These are phyloP conservation scores for Darevskia nairensis DNA, from an alignment of 2,797 vertebrate genomes.

Conservation along the genomic window DNA sequence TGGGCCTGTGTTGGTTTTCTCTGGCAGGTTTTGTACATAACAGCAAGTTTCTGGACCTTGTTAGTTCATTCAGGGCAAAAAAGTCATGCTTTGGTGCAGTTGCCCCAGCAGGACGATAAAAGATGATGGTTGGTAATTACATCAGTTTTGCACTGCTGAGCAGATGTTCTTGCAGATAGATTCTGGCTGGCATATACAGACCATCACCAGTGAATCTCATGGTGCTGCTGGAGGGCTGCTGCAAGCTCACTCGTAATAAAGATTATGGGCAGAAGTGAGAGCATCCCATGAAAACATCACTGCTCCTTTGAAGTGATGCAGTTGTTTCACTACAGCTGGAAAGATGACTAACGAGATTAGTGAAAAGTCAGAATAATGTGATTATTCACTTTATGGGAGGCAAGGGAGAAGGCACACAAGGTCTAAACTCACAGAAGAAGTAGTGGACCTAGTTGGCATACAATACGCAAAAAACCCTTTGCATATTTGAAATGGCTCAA, in stretches of 20 bases:
- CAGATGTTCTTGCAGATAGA: constrained; percentile 82
- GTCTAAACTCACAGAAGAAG: background rate
- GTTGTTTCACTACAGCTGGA: background rate
- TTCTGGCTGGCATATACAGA: constrained; percentile 82
- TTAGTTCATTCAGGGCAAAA: constrained; percentile 79
- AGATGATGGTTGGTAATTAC: constrained; percentile 84
- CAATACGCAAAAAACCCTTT: background rate
- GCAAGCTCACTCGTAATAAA: constrained; percentile 62
- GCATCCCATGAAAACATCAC: background rate
- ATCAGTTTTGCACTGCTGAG: constrained; percentile 82
- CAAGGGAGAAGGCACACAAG: background rate
- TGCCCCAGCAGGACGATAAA: constrained; percentile 83
- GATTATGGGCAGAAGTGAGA: constrained; percentile 40
- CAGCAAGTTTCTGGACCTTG: constrained; percentile 78
- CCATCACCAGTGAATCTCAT: constrained; percentile 73
- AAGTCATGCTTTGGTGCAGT: constrained; percentile 81
- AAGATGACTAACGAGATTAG: constrained; percentile 1
- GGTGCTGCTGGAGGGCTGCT: constrained; percentile 63
- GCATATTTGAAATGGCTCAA: background rate
- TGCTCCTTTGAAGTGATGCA: background rate
- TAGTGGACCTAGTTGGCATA: no score
- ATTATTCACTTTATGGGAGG: background rate
- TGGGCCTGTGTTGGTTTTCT: constrained; percentile 68
- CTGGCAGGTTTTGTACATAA: constrained; percentile 72
- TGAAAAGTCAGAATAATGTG: background rate